A percentile compares a stretch with the other conserved stretches of the same genome.
Conservation (phyloP, 2,888 invertebrate species). For the Nomada goodeniana region DNA sequence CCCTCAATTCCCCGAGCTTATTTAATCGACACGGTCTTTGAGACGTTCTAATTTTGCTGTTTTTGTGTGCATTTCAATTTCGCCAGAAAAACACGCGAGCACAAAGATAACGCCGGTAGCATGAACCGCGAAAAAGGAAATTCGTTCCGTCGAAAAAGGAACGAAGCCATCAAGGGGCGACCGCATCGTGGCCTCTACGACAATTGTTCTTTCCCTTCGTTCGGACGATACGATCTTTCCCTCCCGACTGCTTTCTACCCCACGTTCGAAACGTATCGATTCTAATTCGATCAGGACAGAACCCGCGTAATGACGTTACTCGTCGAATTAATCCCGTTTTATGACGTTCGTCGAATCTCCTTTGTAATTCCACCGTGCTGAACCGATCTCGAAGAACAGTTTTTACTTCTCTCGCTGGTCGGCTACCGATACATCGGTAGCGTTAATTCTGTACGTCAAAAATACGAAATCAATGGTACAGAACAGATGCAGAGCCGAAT, state of each 20-base stretch:
- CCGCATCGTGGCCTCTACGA: background rate
- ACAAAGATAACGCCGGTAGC: too few species aligned
- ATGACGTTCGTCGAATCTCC: background rate
- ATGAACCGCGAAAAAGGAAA: too few species aligned
- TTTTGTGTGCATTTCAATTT: too few species aligned
- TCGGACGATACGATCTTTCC: constrained; percentile 5
- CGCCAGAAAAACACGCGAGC: too few species aligned
- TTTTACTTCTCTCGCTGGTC: too few species aligned
- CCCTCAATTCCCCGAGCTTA: too few species aligned
- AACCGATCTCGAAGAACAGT: background rate
- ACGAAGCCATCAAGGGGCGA: constrained; percentile 5
- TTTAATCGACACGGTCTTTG: too few species aligned
- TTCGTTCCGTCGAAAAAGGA: background rate
- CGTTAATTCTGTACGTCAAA: too few species aligned
- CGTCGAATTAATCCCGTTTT: constrained; percentile 20
- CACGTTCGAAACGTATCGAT: constrained; percentile 18
- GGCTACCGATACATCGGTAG: background rate
- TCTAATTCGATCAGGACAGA: constrained; percentile 28
- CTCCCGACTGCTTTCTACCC: background rate
- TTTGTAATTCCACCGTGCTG: background rate
- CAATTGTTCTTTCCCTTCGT: constrained; percentile 2
- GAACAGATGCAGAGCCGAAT: too few species aligned
- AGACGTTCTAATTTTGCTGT: too few species aligned
- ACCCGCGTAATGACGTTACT: constrained; percentile 26
- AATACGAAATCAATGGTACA: too few species aligned